phyloP scores from a whole-genome alignment of 2,113 vertebrate genomes.

The Gila orcuttii region DNA sequence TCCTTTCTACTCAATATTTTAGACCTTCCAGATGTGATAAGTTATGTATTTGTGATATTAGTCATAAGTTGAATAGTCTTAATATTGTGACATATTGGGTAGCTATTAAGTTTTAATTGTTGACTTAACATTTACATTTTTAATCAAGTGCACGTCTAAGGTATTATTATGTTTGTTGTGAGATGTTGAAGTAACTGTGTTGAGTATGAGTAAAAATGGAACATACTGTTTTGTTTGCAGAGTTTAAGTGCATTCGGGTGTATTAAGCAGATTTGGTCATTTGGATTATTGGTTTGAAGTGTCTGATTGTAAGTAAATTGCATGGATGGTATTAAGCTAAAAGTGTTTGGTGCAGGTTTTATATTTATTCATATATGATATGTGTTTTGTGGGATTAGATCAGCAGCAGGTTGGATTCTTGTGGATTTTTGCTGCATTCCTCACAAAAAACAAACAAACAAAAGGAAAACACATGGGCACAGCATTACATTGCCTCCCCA shows the following conservation, averaged over 20 bases:
- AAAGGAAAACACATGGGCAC: background rate
- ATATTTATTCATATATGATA: background rate
- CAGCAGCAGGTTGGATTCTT: slow-evolving; percentile 1
- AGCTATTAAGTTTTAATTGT: background rate
- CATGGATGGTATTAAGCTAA: background rate
- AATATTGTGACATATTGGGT: background rate
- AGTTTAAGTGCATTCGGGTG: background rate
- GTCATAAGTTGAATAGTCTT: background rate
- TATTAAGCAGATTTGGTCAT: slow-evolving; percentile 14
- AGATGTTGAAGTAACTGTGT: background rate
- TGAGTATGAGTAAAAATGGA: background rate
- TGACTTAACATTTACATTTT: background rate
- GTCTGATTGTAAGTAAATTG: background rate
- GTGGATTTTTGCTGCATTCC: slow-evolving; percentile 10
- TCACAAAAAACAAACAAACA: background rate
- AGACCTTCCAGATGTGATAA: background rate
- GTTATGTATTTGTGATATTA: background rate
- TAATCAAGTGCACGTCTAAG: background rate
- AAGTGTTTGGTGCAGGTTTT: background rate
- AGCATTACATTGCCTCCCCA: slow-evolving; percentile 42
- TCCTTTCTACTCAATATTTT: background rate
- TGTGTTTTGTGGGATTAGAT: slow-evolving; percentile 17
- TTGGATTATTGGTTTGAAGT: background rate
- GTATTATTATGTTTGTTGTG: background rate
- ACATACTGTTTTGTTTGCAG: slow-evolving; percentile 1